These are phyloP conservation scores for Platyura marginata DNA, from an alignment of 1,140 invertebrate genomes.

Conservation along the genomic window DNA sequence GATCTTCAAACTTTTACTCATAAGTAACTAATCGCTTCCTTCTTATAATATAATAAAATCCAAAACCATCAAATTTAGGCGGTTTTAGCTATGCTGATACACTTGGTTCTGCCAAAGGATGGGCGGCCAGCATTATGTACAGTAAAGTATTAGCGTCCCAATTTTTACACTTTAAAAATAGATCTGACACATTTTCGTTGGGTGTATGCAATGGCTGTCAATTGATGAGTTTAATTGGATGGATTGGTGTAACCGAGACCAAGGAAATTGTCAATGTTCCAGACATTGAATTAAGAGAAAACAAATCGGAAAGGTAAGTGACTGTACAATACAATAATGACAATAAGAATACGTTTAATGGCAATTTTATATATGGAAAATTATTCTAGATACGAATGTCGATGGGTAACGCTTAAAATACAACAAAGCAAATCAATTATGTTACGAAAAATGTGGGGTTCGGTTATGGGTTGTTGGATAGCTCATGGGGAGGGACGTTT, in stretches of 20 bases:
- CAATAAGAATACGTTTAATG: neutral
- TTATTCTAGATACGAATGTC: constrained; percentile 58
- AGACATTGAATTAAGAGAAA: constrained; percentile 64
- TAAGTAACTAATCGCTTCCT: too few species aligned
- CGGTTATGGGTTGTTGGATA: constrained; percentile 80
- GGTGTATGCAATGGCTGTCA: constrained; percentile 98
- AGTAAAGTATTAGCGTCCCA: constrained; percentile 41
- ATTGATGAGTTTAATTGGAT: constrained; percentile 74
- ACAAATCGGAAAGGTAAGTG: constrained; percentile 54
- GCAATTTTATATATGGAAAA: neutral
- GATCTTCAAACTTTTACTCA: too few species aligned
- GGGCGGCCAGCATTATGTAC: constrained; percentile 82
- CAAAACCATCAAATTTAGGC: neutral
- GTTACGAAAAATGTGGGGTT: constrained; percentile 70
- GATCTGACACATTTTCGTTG: constrained; percentile 79
- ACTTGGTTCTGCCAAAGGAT: constrained; percentile 90
- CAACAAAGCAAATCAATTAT: constrained; percentile 53
- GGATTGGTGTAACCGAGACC: constrained; percentile 36
- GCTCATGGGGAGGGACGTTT: constrained; percentile 91
- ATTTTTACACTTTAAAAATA: constrained; percentile 48
- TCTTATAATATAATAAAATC: too few species aligned
- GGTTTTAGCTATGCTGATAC: constrained; percentile 98
- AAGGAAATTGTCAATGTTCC: constrained; percentile 21
- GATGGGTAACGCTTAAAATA: constrained; percentile 73
- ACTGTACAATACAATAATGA: too few species aligned